Percentiles rank a stretch among this genome's conserved stretches.
Conservation (phyloP, 2,797 vertebrate species). For the Oophaga sylvatica region DNA sequence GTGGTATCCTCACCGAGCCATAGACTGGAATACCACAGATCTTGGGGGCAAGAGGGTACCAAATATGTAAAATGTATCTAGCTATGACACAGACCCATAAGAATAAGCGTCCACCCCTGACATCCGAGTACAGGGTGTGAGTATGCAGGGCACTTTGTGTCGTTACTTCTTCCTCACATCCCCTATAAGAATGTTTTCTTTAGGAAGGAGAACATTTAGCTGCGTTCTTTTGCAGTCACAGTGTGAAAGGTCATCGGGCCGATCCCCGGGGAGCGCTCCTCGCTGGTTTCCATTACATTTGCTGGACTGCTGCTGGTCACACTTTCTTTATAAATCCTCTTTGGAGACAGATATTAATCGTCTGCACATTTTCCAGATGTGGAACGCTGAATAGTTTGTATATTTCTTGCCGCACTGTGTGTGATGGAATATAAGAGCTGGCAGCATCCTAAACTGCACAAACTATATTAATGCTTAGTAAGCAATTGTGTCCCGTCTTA, state of each 20-base stretch:
- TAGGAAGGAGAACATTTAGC: not conserved
- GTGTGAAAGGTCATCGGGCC: not conserved
- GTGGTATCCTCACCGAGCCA: no score
- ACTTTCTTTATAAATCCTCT: not conserved
- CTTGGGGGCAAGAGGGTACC: no score
- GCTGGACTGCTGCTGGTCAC: not conserved
- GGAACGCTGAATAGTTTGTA: not conserved
- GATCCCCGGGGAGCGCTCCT: not conserved
- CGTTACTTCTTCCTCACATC: not conserved
- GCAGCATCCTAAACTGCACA: not conserved
- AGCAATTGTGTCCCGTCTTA: not conserved
- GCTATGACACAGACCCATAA: not conserved
- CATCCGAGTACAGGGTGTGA: not conserved
- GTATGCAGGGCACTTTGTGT: not conserved
- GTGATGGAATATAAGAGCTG: not conserved
- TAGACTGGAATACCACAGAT: no score
- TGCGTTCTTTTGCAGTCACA: not conserved
- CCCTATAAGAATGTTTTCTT: conserved; percentile 9
- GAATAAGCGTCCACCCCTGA: not conserved
- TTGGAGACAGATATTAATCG: not conserved
- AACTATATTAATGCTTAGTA: not conserved
- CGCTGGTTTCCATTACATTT: conserved; percentile 11
- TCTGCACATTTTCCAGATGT: not conserved
- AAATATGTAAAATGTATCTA: not conserved
- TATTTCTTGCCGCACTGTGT: not conserved